Base-by-base conservation (phyloP, 2,888 invertebrate species). In the Parelbella ahira region DNA sequence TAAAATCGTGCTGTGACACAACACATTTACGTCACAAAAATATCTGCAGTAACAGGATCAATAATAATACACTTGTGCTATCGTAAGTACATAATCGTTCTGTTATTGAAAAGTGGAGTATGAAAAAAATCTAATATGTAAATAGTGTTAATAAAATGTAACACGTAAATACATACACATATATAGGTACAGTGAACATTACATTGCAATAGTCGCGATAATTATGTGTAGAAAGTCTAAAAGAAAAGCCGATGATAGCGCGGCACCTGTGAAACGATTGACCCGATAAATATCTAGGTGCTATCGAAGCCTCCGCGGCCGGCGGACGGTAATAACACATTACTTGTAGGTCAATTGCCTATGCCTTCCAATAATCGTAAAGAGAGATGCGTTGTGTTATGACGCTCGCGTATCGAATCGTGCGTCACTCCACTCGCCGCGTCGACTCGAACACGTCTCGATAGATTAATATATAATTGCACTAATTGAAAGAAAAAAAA, bases 291-390 rank as follows among this genome's bases (percentile, higher is more conserved):
- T 62, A 66, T 63, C 64, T 60, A 62, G 62, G 59, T 49, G 49
- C 45, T 49, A 54, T 54, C 59, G 65, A 64, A 66, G 66, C 64
- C 65, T 67, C 56, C 60, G 57, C 59, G 51, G 60, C 56, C 52
- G 59, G 53, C 53, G 56, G 63, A 72, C 53, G 56, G 63, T 73
- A 75, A 78, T 76, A 68, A 68, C 63, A 68, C 60, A 61, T 62
- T 75, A 74, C 67, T 42, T 42, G 23, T 82, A 53, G 81, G 83
- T 82, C 82, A 80, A 80, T 79, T 75, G 73, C 61, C 62, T 66
- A 49, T 30, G 68, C 63, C 71, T 68, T 62, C 62, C 68, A 69
- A 72, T 79, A 69, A 69, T 66, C 58, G 63, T 72, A 68, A 74
- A 75, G 68, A 62, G 57, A 65, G 60, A 58, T 58, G 64, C 58